Evolutionary conservation across 2,888 invertebrate genomes (phyloP).

Genomic region (Pantelozetes paolii): DNA sequence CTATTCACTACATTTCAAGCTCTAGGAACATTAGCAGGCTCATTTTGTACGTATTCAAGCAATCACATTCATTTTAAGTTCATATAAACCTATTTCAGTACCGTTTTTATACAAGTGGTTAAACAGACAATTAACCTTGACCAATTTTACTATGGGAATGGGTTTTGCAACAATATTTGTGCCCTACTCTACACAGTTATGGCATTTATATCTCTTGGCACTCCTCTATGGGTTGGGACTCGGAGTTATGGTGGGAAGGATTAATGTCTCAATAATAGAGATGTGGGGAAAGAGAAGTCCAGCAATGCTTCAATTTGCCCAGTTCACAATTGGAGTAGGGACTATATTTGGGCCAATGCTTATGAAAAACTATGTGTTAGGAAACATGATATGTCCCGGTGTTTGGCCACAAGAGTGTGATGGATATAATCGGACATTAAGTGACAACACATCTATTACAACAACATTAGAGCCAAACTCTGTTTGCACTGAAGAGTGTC

Average conservation of each 20-base stretch:
- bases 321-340: constrained; percentile 40
- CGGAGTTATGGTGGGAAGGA: constrained; percentile 22
- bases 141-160: background rate
- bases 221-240: constrained; percentile 27
- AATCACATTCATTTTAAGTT: no score
- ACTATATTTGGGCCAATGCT: constrained; percentile 39
- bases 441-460: no score
- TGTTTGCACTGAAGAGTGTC: background rate
- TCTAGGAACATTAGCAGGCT: background rate
- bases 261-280: constrained; percentile 38
- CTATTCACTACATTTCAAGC: background rate
- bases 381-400: constrained; percentile 5
- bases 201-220: background rate
- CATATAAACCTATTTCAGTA: no score
- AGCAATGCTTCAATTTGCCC: constrained; percentile 37
- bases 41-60: background rate
- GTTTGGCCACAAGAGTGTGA: background rate
- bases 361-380: constrained; percentile 17
- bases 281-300: constrained; percentile 38
- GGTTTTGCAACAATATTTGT: background rate
- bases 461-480: background rate
- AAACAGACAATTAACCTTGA: constrained; percentile 24
- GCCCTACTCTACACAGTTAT: constrained; percentile 3
- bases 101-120: background rate
- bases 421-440: no score